Base-by-base conservation (phyloP, 2,888 invertebrate species). In the Lepetodrilus schrolli region DNA sequence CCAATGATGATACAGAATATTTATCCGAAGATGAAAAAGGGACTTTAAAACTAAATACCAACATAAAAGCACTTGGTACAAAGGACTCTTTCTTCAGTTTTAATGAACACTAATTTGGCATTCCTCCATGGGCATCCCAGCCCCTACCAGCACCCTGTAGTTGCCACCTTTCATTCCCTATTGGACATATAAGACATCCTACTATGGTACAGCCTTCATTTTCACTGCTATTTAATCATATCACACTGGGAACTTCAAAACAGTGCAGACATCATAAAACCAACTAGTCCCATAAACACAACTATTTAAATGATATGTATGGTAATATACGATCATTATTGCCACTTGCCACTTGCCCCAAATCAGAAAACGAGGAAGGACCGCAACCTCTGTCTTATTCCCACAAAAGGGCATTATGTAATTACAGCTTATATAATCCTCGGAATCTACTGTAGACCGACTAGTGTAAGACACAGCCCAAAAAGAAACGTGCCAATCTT, bases 211-310 rank as follows among this genome's bases (percentile, higher is more conserved):
- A 51, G 30, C 26, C n/a, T 51, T 51, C 51, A 26, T n/a, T n/a
- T 51, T 51, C 51, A 51, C 23, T 51, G 51, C 51, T 30, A 51
- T 26, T 23, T 51, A 51, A 51, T 51, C 51, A 51, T 26, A 48
- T 48, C 26, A 51, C 51, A 51, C 51, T 23, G 51, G 30, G 30
- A 51, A 51, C 30, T 26, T 51, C 30, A 51, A 51, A 51, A 51
- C 51, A 51, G 23, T 2, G 21, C 26, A 23, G 26, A 51, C 26
- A 13, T 51, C 51, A 51, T 26, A 23, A 51, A 51, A 51, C 26
- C 51, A 51, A 38, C n/a, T 21, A 23, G 30, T 26, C 51, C 21
- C 23, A 26, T 51, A 51, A 26, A 51, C n/a, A 1, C 23, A 51
- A 26, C 26, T 51, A 23, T 26, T 51, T 26, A 48, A 21, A 51